phyloP scores from a whole-genome alignment of 2,113 vertebrate genomes.

The Corythaixoides concolor region DNA sequence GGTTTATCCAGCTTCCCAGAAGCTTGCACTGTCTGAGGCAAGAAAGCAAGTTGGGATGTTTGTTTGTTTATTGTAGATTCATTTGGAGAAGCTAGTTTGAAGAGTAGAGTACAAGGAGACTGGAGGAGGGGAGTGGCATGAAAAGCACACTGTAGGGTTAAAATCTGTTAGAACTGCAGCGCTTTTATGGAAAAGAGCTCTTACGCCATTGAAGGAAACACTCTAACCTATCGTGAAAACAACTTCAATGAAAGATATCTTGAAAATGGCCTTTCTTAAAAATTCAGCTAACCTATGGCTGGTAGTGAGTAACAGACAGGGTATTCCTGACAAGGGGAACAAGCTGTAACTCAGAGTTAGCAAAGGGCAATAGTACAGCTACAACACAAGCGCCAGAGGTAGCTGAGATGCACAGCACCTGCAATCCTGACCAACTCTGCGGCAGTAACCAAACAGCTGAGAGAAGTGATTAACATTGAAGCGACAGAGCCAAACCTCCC shows the following conservation, averaged over 20 bases:
- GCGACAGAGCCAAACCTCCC: not conserved
- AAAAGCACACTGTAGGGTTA: not conserved
- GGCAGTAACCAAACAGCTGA: not conserved
- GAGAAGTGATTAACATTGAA: not conserved
- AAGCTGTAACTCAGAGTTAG: not conserved
- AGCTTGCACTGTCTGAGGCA: not conserved
- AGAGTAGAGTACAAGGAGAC: not conserved
- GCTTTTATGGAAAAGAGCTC: not conserved
- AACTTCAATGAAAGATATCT: not conserved
- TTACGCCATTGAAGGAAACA: not conserved
- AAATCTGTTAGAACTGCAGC: not conserved
- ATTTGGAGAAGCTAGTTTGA: not conserved
- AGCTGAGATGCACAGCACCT: not conserved
- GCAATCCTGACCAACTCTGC: not conserved
- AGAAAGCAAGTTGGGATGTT: not conserved
- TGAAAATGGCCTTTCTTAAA: not conserved
- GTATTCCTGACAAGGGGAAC: not conserved
- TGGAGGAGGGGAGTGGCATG: too few relatives aligned
- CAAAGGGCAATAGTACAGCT: not conserved
- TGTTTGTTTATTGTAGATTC: not conserved
- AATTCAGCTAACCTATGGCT: not conserved
- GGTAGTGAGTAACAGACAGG: not conserved
- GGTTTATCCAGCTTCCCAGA: not conserved
- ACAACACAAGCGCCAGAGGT: accelerated
- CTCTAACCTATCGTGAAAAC: not conserved